Base-by-base conservation (phyloP, 2,797 vertebrate genomes). In the Brachyrhaphis roseni region DNA sequence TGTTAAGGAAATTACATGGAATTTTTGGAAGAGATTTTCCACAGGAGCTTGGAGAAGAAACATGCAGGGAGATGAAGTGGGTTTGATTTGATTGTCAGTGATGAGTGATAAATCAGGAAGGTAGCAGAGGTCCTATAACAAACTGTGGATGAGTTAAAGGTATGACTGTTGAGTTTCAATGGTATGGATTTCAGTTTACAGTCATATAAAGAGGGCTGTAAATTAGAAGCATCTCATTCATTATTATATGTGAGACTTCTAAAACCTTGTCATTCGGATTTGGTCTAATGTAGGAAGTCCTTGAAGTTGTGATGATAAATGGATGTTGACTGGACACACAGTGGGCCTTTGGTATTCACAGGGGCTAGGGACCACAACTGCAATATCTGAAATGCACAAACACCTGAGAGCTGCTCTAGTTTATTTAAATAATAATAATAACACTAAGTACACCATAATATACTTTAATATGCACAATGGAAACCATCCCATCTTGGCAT, bases 41-140 rank as follows among this genome's bases (percentile, higher is more conserved):
- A 43, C 43, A 11, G 64, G 10, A 53, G 43, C 62, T 36, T 20
- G 16, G 41, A 28, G 12, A 34, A 47, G n/a, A 18, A 71, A 8
- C 1, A 23, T 41, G 11, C 18, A 70, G 34, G 59, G 5, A 64
- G 7, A 72, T 70, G 36, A 36, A 59, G 5, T 31, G 55, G 12
- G 13, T 31, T 80, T 75, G 43, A 66, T 77, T 77, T 72, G 74
- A 72, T 68, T 3, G 43, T 45, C 57, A 59, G 59, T 62, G 59
- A 62, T 16, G 47, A 68, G 71, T 18, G 3, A 36, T 26, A 6
- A 36, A 46, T 53, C 55, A 26, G 39, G 8, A 55, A 26, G 5
- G 31, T 34, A 15, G 13, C 7, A 16, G 57, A n/a, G 55, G 13
- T 62, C 28, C 57, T 34, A 34, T 34, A 5, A 20, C 31, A 36